Conservation (phyloP, 2,797 vertebrate genomes). For the Acrossocheilus fasciatus region DNA sequence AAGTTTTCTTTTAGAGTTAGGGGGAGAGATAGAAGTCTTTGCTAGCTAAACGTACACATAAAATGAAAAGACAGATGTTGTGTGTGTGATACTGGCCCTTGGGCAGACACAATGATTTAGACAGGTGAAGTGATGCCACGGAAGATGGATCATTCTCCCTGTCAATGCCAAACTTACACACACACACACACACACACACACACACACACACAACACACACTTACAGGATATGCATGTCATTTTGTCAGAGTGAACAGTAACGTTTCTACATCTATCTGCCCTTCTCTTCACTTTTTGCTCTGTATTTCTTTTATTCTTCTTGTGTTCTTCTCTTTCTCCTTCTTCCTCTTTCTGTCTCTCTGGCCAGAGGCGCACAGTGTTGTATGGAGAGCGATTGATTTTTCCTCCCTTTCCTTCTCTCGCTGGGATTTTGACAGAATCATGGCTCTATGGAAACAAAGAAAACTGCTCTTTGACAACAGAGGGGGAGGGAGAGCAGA, state of each 20-base stretch:
- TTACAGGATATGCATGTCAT: not conserved
- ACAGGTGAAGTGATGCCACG: conserved; percentile 43
- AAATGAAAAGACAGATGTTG: conserved; percentile 3
- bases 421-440: conserved; percentile 95
- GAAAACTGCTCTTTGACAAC: conserved; percentile 82
- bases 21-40: not conserved
- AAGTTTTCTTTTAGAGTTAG: not conserved
- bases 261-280: conserved; percentile 10
- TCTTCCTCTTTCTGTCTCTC: not conserved
- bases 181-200: conserved; percentile 14
- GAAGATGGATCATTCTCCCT: conserved; percentile 43
- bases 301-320: not conserved
- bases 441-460: conserved; percentile 93
- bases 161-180: conserved; percentile 17
- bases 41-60: not conserved
- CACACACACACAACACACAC: not conserved
- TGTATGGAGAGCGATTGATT: conserved; percentile 94
- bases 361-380: conserved; percentile 79
- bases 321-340: not conserved
- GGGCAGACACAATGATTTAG: conserved; percentile 44
- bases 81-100: conserved; percentile 33
- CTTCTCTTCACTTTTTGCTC: not conserved
- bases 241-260: conserved; percentile 30
- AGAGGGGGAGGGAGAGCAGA: conserved; percentile 72
- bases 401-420: conserved; percentile 78